These are phyloP conservation scores for Oryzias dopingdopingensis DNA, from an alignment of 2,797 vertebrate genomes.

Conservation along the genomic window DNA sequence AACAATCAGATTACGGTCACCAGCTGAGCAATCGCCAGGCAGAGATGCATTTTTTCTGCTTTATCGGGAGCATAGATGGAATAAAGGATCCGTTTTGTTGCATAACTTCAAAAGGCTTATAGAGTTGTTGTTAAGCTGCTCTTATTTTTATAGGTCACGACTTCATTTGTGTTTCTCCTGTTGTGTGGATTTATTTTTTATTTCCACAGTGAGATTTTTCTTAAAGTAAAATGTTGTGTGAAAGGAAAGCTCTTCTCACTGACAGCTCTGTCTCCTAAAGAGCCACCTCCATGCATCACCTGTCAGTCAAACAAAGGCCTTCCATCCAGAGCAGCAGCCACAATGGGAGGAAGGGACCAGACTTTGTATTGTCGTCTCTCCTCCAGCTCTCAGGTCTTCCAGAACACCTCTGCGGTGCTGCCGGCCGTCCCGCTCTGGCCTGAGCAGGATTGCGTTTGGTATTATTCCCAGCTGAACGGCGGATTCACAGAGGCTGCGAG, in stretches of 20 bases:
- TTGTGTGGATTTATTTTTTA: neutral
- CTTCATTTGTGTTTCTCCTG: neutral
- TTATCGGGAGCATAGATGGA: no score
- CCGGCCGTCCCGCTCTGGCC: conserved; percentile 41
- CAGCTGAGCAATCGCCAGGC: no score
- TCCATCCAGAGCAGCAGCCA: conserved; percentile 40
- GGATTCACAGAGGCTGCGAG: conserved; percentile 48
- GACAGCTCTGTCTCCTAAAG: conserved; percentile 17
- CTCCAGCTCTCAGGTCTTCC: conserved; percentile 47
- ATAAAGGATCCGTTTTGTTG: no score
- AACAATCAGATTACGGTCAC: no score
- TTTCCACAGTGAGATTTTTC: neutral
- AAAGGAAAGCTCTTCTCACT: conserved; percentile 4
- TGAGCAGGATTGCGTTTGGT: conserved; percentile 36
- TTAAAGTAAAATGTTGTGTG: conserved; percentile 6
- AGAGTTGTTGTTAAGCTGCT: no score
- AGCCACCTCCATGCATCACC: conserved; percentile 25
- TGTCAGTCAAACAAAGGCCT: conserved; percentile 53
- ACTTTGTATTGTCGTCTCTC: conserved; percentile 60
- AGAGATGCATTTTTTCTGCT: no score
- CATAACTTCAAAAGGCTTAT: no score
- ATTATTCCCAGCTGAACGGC: conserved; percentile 61
- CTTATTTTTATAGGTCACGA: no score
- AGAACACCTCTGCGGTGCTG: conserved; percentile 44
- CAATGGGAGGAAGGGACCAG: conserved; percentile 71